phyloP scores from a whole-genome alignment of 2,797 vertebrate genomes.

The Oophaga sylvatica region DNA sequence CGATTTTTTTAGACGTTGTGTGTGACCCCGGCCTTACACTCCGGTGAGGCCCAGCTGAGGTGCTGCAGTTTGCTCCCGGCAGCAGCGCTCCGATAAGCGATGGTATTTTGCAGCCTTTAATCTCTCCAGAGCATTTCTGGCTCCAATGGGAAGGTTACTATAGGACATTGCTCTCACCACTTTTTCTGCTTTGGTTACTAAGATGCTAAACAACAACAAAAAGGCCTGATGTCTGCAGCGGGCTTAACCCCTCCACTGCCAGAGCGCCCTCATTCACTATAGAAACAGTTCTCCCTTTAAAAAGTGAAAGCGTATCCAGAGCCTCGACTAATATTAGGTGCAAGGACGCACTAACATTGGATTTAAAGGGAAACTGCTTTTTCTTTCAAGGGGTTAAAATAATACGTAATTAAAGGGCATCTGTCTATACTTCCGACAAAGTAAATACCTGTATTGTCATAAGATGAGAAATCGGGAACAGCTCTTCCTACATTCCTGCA shows the following conservation, averaged over 20 bases:
- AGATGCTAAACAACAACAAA: constrained; percentile 33
- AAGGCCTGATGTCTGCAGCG: not conserved
- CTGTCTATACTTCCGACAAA: too few species aligned
- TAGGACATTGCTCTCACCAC: constrained; percentile 38
- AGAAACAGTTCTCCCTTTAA: not conserved
- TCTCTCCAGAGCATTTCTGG: constrained; percentile 11
- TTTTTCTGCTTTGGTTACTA: constrained; percentile 52
- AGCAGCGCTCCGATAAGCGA: constrained; percentile 10
- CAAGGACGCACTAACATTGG: not conserved
- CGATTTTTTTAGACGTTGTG: too few species aligned
- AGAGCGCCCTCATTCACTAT: too few species aligned
- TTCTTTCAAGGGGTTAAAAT: too few species aligned
- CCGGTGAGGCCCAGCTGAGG: too few species aligned
- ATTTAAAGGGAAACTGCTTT: not conserved
- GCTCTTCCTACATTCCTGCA: too few species aligned
- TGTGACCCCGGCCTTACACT: too few species aligned
- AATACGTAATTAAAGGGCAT: too few species aligned
- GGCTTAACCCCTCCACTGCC: constrained; percentile 29
- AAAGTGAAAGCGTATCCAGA: not conserved
- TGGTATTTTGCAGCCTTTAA: constrained; percentile 40
- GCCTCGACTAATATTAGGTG: not conserved
- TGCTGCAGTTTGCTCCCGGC: not conserved
- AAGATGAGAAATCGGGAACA: too few species aligned
- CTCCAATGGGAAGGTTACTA: constrained; percentile 49
- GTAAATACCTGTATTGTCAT: too few species aligned